Conservation (phyloP, 2,797 vertebrate genomes). For the Pangasius mekongensis region DNA sequence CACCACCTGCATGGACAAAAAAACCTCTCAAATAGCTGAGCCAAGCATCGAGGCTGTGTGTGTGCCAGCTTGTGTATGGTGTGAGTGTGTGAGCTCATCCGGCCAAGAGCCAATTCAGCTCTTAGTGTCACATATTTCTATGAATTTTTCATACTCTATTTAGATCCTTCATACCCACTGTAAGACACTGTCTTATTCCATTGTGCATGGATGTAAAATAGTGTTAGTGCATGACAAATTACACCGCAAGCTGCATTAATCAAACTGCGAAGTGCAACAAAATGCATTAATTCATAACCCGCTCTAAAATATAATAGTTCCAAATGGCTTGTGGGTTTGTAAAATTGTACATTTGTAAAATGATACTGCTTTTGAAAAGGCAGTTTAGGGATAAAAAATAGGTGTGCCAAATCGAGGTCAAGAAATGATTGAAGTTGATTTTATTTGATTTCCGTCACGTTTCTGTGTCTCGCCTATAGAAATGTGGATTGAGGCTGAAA, state of each 20-base stretch:
- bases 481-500: constrained; percentile 9
- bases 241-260: not conserved
- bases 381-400: constrained; percentile 28
- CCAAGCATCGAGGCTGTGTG: constrained; percentile 15
- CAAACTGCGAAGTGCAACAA: not conserved
- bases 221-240: constrained; percentile 23
- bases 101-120: constrained; percentile 20
- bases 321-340: not conserved
- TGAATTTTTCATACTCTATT: constrained; percentile 22
- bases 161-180: constrained; percentile 1
- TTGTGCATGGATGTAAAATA: constrained; percentile 11
- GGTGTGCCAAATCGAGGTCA: not conserved
- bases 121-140: constrained; percentile 6
- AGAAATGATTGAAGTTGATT: constrained; percentile 21
- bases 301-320: not conserved
- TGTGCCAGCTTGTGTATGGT: constrained; percentile 1
- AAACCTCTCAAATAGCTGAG: constrained; percentile 17
- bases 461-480: not conserved
- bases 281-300: not conserved
- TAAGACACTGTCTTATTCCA: constrained; percentile 67
- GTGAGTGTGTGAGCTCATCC: not conserved
- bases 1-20: constrained; percentile 32
- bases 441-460: not conserved
- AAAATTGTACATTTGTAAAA: not conserved
- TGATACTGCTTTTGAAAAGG: not conserved